Conservation (phyloP, 1,140 invertebrate species). For the Glossosoma conforme region DNA sequence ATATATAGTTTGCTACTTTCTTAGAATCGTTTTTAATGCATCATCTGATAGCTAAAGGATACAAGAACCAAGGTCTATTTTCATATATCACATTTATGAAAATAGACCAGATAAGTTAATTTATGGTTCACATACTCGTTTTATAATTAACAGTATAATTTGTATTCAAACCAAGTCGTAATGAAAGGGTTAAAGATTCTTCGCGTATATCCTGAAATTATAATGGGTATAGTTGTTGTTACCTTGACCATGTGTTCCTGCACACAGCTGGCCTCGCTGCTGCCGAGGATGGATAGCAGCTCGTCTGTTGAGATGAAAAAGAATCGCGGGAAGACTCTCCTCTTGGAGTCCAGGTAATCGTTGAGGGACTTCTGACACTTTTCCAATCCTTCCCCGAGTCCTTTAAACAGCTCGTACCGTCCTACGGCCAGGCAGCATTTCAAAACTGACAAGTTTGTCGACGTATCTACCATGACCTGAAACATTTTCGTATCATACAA, state of each 20-base stretch:
- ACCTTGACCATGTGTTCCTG: slow-evolving; percentile 91
- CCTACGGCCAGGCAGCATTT: slow-evolving; percentile 68
- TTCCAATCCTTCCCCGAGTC: slow-evolving; percentile 69
- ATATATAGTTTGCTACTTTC: no score
- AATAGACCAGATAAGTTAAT: no score
- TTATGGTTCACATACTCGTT: no score
- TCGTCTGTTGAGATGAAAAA: slow-evolving; percentile 93
- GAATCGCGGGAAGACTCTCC: slow-evolving; percentile 82
- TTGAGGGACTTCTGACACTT: slow-evolving; percentile 87
- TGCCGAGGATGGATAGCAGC: slow-evolving; percentile 82
- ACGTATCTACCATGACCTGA: slow-evolving; percentile 77
- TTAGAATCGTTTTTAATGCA: no score
- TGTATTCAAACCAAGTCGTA: no score
- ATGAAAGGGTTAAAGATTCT: no score
- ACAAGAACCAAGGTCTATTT: no score
- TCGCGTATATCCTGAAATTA: no score
- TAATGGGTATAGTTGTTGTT: slow-evolving; percentile 26
- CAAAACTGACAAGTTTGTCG: slow-evolving; percentile 70
- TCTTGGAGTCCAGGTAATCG: slow-evolving; percentile 83
- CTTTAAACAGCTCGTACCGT: slow-evolving; percentile 68
- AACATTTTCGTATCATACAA: slow-evolving; percentile 19
- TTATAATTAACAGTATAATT: no score
- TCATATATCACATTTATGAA: no score
- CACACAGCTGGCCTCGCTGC: slow-evolving; percentile 69
- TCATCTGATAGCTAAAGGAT: no score